Evolutionary conservation across 2,113 vertebrate species (phyloP).

Genomic region (Tragelaphus scriptus): DNA sequence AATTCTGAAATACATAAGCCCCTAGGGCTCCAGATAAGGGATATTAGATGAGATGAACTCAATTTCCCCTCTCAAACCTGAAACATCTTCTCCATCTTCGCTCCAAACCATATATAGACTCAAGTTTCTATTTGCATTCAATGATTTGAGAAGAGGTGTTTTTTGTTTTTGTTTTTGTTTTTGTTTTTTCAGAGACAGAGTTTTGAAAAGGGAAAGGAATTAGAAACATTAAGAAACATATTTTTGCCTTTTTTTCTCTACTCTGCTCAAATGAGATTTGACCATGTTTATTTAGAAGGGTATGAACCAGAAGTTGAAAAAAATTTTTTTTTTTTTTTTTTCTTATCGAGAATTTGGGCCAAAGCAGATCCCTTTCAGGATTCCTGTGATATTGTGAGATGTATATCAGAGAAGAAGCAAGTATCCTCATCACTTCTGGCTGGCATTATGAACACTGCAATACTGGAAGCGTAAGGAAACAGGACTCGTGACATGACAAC

Average conservation of each 20-base stretch:
- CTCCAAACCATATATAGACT: background rate
- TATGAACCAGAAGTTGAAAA: background rate
- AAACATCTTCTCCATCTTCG: background rate
- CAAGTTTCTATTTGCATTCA: background rate
- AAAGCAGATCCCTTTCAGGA: background rate
- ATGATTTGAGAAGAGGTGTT: background rate
- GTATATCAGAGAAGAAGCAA: background rate
- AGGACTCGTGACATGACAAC: background rate
- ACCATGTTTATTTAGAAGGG: background rate
- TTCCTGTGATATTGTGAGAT: background rate
- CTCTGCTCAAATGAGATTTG: background rate
- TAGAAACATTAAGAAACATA: background rate
- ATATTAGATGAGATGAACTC: background rate
- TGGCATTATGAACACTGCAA: background rate
- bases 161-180: background rate
- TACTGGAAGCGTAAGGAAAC: background rate
- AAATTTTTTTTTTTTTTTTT: background rate
- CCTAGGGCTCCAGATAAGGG: background rate
- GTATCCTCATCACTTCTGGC: background rate
- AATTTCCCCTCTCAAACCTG: background rate
- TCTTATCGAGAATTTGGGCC: background rate
- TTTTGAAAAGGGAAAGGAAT: background rate
- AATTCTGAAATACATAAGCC: background rate
- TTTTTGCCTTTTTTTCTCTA: background rate
- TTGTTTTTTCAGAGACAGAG: background rate